Evolutionary conservation across 2,113 vertebrate genomes (phyloP).

Genomic region (Vulpes ferrilata): DNA sequence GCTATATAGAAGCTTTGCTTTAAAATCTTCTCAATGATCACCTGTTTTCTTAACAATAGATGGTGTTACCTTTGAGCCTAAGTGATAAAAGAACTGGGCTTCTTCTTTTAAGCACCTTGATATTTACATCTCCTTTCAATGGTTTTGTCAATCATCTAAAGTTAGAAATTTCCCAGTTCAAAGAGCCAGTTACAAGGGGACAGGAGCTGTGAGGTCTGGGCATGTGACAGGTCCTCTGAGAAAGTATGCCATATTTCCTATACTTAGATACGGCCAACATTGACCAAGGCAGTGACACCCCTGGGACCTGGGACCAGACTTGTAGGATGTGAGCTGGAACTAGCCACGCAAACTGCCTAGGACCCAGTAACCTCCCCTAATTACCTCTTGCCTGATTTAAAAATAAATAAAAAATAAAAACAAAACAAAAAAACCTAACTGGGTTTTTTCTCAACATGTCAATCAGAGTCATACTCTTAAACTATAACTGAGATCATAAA

Average conservation of each 20-base stretch:
- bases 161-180: background rate
- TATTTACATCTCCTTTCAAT: background rate
- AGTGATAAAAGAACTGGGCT: background rate
- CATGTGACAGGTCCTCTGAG: background rate
- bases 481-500: background rate
- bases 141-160: background rate
- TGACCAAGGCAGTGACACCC: background rate
- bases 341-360: background rate
- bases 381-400: background rate
- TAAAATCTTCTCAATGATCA: background rate
- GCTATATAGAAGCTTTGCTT: background rate
- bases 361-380: background rate
- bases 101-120: background rate
- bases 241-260: background rate
- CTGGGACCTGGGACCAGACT: background rate
- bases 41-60: background rate
- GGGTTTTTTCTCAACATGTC: background rate
- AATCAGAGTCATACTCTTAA: background rate
- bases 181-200: background rate
- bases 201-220: too few relatives aligned
- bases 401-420: background rate
- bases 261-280: rapidly evolving
- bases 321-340: background rate
- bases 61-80: background rate
- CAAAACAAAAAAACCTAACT: background rate